phyloP scores from a whole-genome alignment of 2,113 vertebrate species.

The Notarius lentiginosus region DNA sequence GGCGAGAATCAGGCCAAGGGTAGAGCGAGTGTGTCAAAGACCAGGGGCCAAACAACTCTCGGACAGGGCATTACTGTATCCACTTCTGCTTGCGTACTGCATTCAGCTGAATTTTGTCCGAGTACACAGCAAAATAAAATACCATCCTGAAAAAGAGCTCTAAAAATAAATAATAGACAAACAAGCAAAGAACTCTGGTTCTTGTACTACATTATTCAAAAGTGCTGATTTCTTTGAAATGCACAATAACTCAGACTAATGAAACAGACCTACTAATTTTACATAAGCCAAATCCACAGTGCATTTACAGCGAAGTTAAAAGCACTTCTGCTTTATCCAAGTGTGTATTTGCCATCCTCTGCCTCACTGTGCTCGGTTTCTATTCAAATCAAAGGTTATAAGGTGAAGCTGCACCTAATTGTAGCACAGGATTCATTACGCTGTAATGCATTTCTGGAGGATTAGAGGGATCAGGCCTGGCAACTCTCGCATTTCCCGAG shows the following conservation, averaged over 20 bases:
- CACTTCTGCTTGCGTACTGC: background rate
- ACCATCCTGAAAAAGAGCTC: background rate
- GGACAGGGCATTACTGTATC: too few species aligned
- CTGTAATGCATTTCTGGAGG: background rate
- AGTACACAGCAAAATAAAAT: background rate
- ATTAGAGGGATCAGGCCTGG: background rate
- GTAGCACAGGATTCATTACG: background rate
- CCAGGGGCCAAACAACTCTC: background rate
- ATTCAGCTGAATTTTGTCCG: background rate
- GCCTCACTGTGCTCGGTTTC: background rate
- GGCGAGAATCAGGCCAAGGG: slow-evolving; percentile 31
- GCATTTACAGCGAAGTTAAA: background rate
- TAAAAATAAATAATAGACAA: background rate
- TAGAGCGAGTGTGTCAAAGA: slow-evolving; percentile 12
- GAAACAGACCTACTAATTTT: background rate
- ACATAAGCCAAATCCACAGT: background rate
- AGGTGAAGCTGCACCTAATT: background rate
- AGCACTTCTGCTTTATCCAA: background rate
- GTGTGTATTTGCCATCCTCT: background rate
- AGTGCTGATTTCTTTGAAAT: background rate
- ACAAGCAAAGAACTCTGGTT: background rate
- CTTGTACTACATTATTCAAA: background rate
- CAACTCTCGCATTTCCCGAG: background rate
- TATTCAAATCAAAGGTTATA: background rate
- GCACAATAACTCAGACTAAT: background rate